A percentile compares a stretch with the other conserved stretches of the same genome.
Conservation (phyloP, 2,797 vertebrate genomes). For the Sandelia bainsii region DNA sequence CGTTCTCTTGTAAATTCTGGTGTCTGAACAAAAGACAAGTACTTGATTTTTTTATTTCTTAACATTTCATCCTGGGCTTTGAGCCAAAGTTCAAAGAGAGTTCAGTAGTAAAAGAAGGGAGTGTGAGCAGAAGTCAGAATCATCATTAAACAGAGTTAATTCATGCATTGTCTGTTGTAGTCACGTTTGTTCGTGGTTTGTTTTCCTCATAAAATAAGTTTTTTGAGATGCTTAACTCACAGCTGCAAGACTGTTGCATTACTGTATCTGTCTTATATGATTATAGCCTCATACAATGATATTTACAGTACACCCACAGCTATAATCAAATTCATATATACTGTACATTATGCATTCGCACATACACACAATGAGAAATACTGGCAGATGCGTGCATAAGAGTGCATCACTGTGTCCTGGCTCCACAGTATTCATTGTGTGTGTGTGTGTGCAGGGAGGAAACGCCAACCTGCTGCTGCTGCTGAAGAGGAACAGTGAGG, state of each 20-base stretch:
- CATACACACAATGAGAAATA: neutral
- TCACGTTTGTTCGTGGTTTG: neutral
- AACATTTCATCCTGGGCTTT: slow-evolving; percentile 15
- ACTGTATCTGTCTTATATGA: slow-evolving; percentile 10
- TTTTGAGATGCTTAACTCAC: neutral
- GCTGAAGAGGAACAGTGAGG: slow-evolving; percentile 96
- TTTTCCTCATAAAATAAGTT: neutral
- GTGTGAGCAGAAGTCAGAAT: slow-evolving; percentile 13
- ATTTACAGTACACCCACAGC: slow-evolving; percentile 38
- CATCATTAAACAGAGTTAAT: slow-evolving; percentile 20
- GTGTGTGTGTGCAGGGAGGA: slow-evolving; percentile 86
- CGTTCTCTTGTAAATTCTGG: slow-evolving; percentile 14
- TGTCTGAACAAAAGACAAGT: slow-evolving; percentile 21
- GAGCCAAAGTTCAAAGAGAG: slow-evolving; percentile 38
- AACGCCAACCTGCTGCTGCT: slow-evolving; percentile 91
- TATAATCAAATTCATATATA: slow-evolving; percentile 39
- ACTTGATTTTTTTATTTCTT: slow-evolving; percentile 20
- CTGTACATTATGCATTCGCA: neutral
- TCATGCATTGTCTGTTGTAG: neutral
- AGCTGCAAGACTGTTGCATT: slow-evolving; percentile 12
- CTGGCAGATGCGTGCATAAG: neutral
- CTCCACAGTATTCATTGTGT: slow-evolving; percentile 48
- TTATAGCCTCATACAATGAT: slow-evolving; percentile 12
- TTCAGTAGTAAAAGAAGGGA: slow-evolving; percentile 12
- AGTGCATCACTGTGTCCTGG: slow-evolving; percentile 36